phyloP scores from a whole-genome alignment of 2,113 vertebrate genomes.

The Cryptomyrus ogoouensis region DNA sequence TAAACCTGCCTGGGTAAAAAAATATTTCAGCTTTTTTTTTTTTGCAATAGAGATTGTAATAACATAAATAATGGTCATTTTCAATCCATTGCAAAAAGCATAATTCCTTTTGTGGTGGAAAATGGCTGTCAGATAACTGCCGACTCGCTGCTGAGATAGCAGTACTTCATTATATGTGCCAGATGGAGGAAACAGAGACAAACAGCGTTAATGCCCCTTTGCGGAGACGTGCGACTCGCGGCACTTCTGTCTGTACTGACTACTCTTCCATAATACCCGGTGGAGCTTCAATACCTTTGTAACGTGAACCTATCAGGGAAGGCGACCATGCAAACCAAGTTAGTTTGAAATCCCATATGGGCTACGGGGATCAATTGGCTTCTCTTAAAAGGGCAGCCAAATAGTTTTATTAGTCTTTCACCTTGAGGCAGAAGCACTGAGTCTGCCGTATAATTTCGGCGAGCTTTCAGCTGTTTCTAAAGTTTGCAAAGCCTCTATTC shows the following conservation, averaged over 20 bases:
- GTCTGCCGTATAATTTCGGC: background rate
- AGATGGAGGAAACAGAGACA: slow-evolving; percentile 13
- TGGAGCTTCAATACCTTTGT: background rate
- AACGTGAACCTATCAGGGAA: background rate
- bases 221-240: background rate
- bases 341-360: background rate
- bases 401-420: slow-evolving; percentile 13
- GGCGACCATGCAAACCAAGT: background rate
- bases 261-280: background rate
- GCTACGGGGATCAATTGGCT: background rate
- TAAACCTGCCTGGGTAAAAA: background rate
- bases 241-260: background rate
- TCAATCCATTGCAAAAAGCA: background rate
- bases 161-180: background rate
- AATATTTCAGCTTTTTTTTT: background rate
- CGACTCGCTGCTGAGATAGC: background rate
- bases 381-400: slow-evolving; percentile 2
- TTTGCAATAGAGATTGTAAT: background rate
- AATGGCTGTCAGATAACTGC: background rate
- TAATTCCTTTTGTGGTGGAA: background rate
- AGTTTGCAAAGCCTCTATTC: background rate
- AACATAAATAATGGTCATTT: background rate
- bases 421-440: background rate
- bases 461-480: background rate
- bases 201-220: background rate